Evolutionary conservation across 2,888 invertebrate genomes (phyloP).

Genomic region (Lydus trimaculatus): DNA sequence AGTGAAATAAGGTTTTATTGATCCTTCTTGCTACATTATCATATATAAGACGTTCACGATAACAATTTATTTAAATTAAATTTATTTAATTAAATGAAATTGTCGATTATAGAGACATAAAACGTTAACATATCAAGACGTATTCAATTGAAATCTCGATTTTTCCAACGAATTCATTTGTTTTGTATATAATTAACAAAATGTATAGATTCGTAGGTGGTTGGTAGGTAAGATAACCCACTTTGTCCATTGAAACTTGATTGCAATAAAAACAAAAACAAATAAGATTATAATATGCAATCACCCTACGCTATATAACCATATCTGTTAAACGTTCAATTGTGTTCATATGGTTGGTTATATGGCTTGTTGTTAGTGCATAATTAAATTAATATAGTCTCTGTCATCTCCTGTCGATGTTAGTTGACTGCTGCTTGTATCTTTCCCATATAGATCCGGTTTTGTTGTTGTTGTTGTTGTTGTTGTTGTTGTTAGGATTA

Average conservation of each 20-base stretch:
- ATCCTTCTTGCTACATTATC: slow-evolving; percentile 1
- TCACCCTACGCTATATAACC: background rate
- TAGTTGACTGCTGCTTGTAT: background rate
- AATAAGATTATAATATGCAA: background rate
- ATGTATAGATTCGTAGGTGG: background rate
- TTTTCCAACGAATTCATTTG: background rate
- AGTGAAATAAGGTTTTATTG: background rate
- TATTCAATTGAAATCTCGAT: background rate
- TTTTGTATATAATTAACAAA: background rate
- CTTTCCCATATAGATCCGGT: background rate
- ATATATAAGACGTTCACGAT: background rate
- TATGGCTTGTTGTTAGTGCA: background rate
- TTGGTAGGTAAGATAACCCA: background rate
- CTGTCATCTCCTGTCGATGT: slow-evolving; percentile 1
- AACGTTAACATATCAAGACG: background rate
- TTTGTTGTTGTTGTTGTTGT: background rate
- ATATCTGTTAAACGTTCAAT: background rate
- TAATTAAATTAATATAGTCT: slow-evolving; percentile 7
- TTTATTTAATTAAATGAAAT: background rate
- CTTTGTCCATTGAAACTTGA: background rate
- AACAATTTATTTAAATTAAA: background rate
- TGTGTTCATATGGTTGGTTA: background rate
- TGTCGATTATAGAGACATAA: background rate
- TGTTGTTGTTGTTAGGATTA: background rate
- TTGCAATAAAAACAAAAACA: background rate